Evolutionary conservation across 1,140 invertebrate species (phyloP).

Genomic region (Brachionus rubens): DNA sequence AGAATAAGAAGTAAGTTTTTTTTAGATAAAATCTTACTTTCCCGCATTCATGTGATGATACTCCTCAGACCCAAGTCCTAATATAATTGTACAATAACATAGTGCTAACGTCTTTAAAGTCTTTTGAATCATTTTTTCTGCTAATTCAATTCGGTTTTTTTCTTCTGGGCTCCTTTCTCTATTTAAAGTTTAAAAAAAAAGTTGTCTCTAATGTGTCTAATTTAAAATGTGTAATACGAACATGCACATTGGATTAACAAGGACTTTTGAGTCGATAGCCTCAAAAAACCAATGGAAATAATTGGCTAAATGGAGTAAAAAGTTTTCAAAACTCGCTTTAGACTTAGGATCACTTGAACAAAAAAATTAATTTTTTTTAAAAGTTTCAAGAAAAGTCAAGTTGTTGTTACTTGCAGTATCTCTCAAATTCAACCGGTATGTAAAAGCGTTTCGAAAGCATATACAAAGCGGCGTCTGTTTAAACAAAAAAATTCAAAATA

Average conservation of each 20-base stretch:
- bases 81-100: slow-evolving; percentile 56
- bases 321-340: slow-evolving; percentile 53
- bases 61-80: slow-evolving; percentile 55
- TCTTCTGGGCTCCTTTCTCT: slow-evolving; percentile 58
- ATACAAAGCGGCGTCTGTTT: slow-evolving; percentile 35
- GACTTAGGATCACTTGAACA: slow-evolving; percentile 31
- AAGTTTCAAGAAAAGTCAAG: neutral
- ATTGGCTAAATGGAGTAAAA: slow-evolving; percentile 54
- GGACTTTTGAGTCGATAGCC: slow-evolving; percentile 53
- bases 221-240: slow-evolving; percentile 40
- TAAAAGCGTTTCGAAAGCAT: slow-evolving; percentile 39
- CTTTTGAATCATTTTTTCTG: slow-evolving; percentile 51
- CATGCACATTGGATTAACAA: slow-evolving; percentile 57
- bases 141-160: slow-evolving; percentile 53
- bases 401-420: slow-evolving; percentile 8
- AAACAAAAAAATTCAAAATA: neutral
- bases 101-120: slow-evolving; percentile 55
- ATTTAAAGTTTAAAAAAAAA: slow-evolving; percentile 35
- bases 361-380: neutral
- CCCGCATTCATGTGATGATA: slow-evolving; percentile 60
- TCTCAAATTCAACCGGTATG: slow-evolving; percentile 29
- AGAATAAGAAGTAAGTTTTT: neutral
- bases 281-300: slow-evolving; percentile 60
- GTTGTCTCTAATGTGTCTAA: neutral
- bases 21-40: slow-evolving; percentile 50